A percentile compares a stretch with the other conserved stretches of the same genome.
These are phyloP conservation scores for Conus betulinus DNA, from an alignment of 1,140 invertebrate species.

Conservation along the genomic window DNA sequence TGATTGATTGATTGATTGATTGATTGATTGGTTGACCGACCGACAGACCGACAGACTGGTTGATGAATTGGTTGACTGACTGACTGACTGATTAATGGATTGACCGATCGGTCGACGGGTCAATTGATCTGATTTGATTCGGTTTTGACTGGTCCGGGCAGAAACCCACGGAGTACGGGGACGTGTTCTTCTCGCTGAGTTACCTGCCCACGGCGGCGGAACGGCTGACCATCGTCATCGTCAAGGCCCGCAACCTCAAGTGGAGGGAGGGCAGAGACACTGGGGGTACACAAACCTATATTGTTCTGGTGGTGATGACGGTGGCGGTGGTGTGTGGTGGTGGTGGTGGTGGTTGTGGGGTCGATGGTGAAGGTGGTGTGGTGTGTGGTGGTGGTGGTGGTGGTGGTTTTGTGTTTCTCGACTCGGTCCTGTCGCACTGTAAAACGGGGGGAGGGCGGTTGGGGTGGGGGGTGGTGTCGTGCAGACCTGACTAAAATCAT, in stretches of 20 bases:
- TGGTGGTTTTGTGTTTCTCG: too few relatives aligned
- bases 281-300: constrained; percentile 55
- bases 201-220: constrained; percentile 88
- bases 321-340: not conserved
- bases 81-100: not conserved
- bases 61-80: not conserved
- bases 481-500: too few relatives aligned
- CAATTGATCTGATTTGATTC: not conserved
- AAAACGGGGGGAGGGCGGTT: too few relatives aligned
- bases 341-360: not conserved
- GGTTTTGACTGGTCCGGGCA: constrained; percentile 30
- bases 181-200: constrained; percentile 86
- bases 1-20: not conserved
- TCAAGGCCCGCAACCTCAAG: constrained; percentile 86
- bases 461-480: too few relatives aligned
- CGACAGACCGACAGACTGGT: not conserved
- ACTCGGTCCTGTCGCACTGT: too few relatives aligned
- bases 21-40: not conserved
- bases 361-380: too few relatives aligned
- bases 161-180: constrained; percentile 80
- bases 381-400: not conserved
- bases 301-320: not conserved
- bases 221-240: constrained; percentile 85
- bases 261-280: constrained; percentile 65
- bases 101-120: not conserved